A percentile compares a stretch with the other conserved stretches of the same genome.
Evolutionary conservation across 2,797 vertebrate genomes (phyloP).

Genomic region (Sorex maritimensis): DNA sequence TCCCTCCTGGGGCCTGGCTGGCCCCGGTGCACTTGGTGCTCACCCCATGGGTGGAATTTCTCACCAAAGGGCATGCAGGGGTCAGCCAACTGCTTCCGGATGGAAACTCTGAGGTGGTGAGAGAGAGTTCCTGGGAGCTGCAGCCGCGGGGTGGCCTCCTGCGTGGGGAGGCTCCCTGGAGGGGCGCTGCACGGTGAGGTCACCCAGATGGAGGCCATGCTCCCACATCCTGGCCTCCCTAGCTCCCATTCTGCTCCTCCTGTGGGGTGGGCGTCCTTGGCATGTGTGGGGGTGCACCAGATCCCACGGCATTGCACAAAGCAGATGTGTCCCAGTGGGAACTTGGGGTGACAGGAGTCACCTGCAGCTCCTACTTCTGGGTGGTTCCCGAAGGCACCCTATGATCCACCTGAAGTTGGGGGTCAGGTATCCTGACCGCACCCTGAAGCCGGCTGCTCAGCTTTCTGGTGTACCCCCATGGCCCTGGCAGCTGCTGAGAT

Average conservation of each 20-base stretch:
- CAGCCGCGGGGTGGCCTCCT: constrained; percentile 31
- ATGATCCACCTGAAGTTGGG: neutral
- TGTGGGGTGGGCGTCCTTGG: neutral
- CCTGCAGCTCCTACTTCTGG: neutral
- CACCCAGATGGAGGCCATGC: neutral
- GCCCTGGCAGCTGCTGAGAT: too few relatives aligned
- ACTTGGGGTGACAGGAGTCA: neutral
- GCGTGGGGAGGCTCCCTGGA: constrained; percentile 1
- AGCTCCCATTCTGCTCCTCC: neutral
- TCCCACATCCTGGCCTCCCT: neutral
- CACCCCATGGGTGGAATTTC: neutral
- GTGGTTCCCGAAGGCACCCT: neutral
- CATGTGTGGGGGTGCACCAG: too few relatives aligned
- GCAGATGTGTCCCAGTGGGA: neutral
- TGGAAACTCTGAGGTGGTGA: constrained; percentile 63
- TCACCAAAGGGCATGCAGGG: constrained; percentile 52
- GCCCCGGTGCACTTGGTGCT: neutral
- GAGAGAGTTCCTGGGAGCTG: neutral
- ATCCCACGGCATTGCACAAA: neutral
- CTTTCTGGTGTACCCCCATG: neutral
- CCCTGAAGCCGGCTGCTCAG: neutral
- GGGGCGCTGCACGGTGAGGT: neutral
- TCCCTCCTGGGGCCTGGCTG: constrained; percentile 1
- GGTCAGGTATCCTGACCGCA: neutral
- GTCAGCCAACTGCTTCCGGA: constrained; percentile 67